Conservation (phyloP, 2,797 vertebrate genomes). For the Jordanella pulchra region DNA sequence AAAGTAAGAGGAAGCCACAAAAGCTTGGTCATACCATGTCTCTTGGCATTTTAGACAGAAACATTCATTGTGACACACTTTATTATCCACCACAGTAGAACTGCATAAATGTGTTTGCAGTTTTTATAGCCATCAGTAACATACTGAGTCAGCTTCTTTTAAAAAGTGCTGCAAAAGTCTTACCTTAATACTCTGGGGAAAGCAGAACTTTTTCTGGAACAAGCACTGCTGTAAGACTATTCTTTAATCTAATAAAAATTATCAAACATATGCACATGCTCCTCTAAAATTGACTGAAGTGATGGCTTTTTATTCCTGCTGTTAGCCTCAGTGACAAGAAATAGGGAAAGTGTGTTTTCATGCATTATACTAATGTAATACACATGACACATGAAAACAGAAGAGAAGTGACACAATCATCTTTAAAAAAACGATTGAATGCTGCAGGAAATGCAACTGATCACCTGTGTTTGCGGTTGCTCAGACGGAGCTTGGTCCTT, state of each 20-base stretch:
- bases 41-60: background rate
- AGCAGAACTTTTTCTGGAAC: background rate
- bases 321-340: slow-evolving; percentile 15
- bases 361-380: slow-evolving; percentile 37
- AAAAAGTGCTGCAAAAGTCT: slow-evolving; percentile 23
- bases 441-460: slow-evolving; percentile 22
- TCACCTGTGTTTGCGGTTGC: slow-evolving; percentile 70
- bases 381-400: slow-evolving; percentile 40
- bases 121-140: slow-evolving; percentile 14
- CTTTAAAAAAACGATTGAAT: no score
- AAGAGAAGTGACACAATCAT: slow-evolving; percentile 53
- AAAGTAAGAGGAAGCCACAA: slow-evolving; percentile 29
- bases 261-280: slow-evolving; percentile 58
- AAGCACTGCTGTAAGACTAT: slow-evolving; percentile 10
- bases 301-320: slow-evolving; percentile 30
- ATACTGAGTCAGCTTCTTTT: slow-evolving; percentile 36
- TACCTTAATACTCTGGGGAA: background rate
- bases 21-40: background rate
- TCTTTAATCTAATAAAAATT: slow-evolving; percentile 50
- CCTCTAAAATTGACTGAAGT: slow-evolving; percentile 52
- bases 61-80: slow-evolving; percentile 5
- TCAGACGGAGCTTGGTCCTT: slow-evolving; percentile 45
- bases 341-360: no score
- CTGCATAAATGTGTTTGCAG: background rate
- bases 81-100: slow-evolving; percentile 10